Evolutionary conservation across 1,140 invertebrate species (phyloP).

Genomic region (Magallana gigas): DNA sequence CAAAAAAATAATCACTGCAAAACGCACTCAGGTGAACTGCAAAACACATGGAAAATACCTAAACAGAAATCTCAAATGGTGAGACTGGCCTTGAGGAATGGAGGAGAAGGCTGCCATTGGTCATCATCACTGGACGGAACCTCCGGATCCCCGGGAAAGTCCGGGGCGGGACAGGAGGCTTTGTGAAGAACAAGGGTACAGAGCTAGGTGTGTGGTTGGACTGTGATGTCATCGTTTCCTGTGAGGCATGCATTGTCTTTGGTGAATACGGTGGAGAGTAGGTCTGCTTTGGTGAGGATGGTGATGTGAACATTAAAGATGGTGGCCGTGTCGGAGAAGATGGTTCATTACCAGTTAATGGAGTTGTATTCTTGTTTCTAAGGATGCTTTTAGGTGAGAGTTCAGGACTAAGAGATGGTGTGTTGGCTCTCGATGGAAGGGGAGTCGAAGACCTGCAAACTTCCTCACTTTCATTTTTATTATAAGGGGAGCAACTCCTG

Average conservation of each 20-base stretch:
- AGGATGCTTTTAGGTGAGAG: conserved; percentile 30
- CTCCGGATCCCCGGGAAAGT: neutral
- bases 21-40: neutral
- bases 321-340: neutral
- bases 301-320: neutral
- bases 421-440: neutral
- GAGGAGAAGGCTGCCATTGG: conserved; percentile 37
- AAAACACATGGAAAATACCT: conserved; percentile 20
- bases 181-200: neutral
- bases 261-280: neutral
- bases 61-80: conserved; percentile 41
- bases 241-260: neutral
- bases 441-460: neutral
- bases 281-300: neutral
- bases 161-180: neutral
- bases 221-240: neutral
- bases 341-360: neutral
- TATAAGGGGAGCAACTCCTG: neutral
- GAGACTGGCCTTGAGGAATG: conserved; percentile 19
- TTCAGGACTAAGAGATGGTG: conserved; percentile 9
- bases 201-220: neutral
- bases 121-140: neutral
- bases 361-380: conserved; percentile 7
- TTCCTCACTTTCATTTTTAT: neutral
- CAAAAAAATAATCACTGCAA: conserved; percentile 14